These are phyloP conservation scores for Triplophysa yarkandensis DNA, from an alignment of 2,797 vertebrate genomes.

Conservation along the genomic window DNA sequence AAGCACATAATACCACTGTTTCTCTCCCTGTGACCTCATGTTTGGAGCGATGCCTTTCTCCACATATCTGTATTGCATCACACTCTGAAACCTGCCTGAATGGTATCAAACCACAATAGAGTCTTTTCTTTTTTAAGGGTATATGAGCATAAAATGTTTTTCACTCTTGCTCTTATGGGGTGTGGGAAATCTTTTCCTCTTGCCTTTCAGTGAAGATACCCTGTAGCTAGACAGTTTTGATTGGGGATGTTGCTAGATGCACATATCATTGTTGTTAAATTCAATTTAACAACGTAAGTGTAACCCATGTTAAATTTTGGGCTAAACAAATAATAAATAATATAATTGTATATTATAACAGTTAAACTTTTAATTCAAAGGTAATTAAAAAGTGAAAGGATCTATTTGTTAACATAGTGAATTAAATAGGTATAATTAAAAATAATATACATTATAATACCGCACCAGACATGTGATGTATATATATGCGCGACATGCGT, in stretches of 20 bases:
- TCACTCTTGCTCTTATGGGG: conserved; percentile 17
- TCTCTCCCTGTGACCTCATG: conserved; percentile 63
- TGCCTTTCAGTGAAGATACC: neutral
- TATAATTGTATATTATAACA: too few species aligned
- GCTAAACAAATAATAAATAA: too few species aligned
- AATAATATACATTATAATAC: too few species aligned
- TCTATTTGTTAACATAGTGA: too few species aligned
- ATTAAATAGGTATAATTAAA: too few species aligned
- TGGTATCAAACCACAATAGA: conserved; percentile 34
- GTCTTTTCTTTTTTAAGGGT: neutral
- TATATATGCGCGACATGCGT: too few species aligned
- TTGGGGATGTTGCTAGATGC: neutral
- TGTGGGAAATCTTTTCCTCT: neutral
- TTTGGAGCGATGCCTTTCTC: conserved; percentile 53
- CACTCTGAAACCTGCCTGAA: conserved; percentile 46
- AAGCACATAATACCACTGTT: conserved; percentile 66
- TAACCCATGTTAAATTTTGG: too few species aligned
- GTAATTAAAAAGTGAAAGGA: too few species aligned
- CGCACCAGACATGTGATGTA: too few species aligned
- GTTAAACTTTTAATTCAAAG: too few species aligned
- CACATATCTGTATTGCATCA: conserved; percentile 47
- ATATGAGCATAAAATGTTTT: conserved; percentile 16
- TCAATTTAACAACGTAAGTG: too few species aligned
- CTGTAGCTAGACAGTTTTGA: neutral
- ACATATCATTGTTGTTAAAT: too few species aligned